Conservation (phyloP, 2,113 vertebrate genomes). For the Platichthys flesus region DNA sequence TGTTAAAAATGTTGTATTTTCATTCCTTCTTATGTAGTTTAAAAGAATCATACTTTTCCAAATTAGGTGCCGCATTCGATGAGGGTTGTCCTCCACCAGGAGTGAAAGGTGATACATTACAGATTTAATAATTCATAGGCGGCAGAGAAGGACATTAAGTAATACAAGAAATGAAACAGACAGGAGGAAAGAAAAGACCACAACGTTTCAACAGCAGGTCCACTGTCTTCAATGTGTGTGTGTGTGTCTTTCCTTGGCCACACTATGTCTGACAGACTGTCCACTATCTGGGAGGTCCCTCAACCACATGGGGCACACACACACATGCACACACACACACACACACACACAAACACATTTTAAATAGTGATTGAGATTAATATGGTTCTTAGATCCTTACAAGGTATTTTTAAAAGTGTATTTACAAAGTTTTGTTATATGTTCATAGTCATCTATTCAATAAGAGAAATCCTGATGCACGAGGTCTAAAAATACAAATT, state of each 20-base stretch:
- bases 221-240: conserved; percentile 19
- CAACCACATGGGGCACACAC: conserved; percentile 54
- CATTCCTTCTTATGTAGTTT: neutral
- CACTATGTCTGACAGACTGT: conserved; percentile 58
- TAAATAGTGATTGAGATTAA: too few relatives aligned
- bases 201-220: neutral
- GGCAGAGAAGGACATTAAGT: neutral
- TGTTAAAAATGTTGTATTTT: neutral
- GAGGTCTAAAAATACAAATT: conserved; percentile 1
- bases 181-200: neutral
- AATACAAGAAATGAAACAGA: neutral
- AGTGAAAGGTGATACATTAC: neutral
- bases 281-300: conserved; percentile 63
- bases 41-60: neutral
- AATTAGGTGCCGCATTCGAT: neutral
- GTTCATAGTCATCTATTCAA: too few relatives aligned
- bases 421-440: too few relatives aligned
- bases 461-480: too few relatives aligned
- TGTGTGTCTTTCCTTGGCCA: conserved; percentile 42
- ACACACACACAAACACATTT: conserved; percentile 28
- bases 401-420: too few relatives aligned
- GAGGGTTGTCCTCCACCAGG: neutral
- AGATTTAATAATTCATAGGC: neutral
- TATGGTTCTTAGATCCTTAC: too few relatives aligned
- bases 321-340: conserved; percentile 49